phyloP scores from a whole-genome alignment of 1,140 invertebrate genomes.

The Bombus cullumanus region DNA sequence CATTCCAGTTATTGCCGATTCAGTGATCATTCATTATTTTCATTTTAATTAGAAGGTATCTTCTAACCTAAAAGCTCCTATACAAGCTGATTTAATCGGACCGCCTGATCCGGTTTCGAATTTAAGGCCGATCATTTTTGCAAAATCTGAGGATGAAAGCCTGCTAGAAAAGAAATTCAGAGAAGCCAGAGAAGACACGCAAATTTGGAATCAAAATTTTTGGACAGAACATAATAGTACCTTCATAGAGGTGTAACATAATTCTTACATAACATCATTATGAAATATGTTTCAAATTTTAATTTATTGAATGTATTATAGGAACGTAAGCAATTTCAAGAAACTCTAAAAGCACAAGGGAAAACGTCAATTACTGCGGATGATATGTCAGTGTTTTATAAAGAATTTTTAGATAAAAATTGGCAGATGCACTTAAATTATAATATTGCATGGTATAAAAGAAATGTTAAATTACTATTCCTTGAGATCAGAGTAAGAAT shows the following conservation, averaged over 20 bases:
- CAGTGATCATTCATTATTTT: not conserved
- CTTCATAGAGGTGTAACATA: slow-evolving; percentile 84
- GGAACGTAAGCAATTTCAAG: slow-evolving; percentile 87
- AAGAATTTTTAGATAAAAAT: slow-evolving; percentile 90
- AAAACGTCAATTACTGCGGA: slow-evolving; percentile 86
- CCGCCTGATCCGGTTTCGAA: slow-evolving; percentile 91
- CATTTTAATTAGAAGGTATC: slow-evolving; percentile 12
- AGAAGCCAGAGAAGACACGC: slow-evolving; percentile 86
- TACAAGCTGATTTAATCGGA: slow-evolving; percentile 84
- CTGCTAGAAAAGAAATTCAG: slow-evolving; percentile 86
- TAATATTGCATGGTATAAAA: slow-evolving; percentile 90
- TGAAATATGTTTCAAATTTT: not conserved
- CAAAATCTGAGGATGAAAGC: slow-evolving; percentile 86
- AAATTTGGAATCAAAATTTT: slow-evolving; percentile 92
- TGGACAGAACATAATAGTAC: slow-evolving; percentile 90
- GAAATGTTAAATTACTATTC: slow-evolving; percentile 86
- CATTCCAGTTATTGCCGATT: not conserved
- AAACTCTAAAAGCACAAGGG: slow-evolving; percentile 81
- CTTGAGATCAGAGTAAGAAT: slow-evolving; percentile 85
- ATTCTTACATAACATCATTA: not conserved
- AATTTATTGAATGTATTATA: slow-evolving; percentile 76
- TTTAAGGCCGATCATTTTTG: slow-evolving; percentile 88
- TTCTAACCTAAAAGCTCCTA: slow-evolving; percentile 39
- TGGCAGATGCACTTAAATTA: slow-evolving; percentile 88
- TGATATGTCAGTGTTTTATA: slow-evolving; percentile 94